These are phyloP conservation scores for Loriculus beryllinus DNA, from an alignment of 2,797 vertebrate species.

Conservation along the genomic window DNA sequence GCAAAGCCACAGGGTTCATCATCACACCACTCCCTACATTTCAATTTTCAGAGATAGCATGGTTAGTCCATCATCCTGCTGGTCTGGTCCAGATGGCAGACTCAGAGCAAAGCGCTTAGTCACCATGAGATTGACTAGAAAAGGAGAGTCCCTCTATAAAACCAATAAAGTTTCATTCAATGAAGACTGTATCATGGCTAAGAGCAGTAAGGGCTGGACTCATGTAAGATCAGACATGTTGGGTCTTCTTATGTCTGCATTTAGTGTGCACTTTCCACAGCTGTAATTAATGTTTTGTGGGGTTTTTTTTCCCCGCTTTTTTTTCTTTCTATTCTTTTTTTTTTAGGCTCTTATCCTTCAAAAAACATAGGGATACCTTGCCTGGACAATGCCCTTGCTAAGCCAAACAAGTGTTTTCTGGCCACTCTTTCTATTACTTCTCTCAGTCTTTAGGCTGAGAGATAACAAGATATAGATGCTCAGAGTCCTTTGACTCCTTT, in stretches of 20 bases:
- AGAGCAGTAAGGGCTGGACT: not conserved
- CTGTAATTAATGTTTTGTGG: no score
- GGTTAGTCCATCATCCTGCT: not conserved
- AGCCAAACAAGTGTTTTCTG: not conserved
- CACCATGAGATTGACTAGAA: not conserved
- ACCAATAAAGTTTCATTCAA: not conserved
- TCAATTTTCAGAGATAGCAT: not conserved
- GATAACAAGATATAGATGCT: accelerated
- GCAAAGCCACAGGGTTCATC: not conserved
- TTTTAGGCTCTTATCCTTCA: not conserved
- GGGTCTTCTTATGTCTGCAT: not conserved
- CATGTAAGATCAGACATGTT: not conserved
- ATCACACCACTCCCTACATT: not conserved
- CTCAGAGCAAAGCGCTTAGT: not conserved
- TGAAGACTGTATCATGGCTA: not conserved
- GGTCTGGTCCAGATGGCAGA: not conserved
- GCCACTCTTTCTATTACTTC: not conserved
- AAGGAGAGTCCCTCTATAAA: not conserved
- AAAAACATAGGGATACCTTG: not conserved
- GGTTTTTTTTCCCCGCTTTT: no score
- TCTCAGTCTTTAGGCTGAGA: not conserved
- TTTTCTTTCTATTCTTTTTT: not conserved
- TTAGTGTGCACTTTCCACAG: not conserved
- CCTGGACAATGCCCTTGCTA: not conserved
- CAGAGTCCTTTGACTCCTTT: not conserved